Conservation (phyloP, 2,797 vertebrate genomes). For the Spatula versicolor region DNA sequence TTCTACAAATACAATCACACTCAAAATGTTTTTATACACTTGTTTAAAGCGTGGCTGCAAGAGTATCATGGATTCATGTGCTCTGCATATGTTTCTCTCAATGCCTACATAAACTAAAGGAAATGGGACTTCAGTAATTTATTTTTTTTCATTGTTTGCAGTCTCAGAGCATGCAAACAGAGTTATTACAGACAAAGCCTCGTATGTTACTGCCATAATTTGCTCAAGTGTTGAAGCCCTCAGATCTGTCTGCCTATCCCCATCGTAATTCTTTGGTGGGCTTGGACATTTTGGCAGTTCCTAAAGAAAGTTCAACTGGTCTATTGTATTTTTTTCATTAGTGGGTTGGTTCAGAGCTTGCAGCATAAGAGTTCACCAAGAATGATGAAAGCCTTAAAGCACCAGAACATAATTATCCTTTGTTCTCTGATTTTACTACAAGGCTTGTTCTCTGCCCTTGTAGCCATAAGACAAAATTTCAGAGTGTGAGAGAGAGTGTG, state of each 20-base stretch:
- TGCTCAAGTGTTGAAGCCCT: neutral
- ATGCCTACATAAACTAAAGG: neutral
- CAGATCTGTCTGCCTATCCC: neutral
- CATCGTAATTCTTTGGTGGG: neutral
- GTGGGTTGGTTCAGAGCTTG: neutral
- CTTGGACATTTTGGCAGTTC: neutral
- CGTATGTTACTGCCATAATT: neutral
- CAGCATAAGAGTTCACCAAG: neutral
- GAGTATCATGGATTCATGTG: neutral
- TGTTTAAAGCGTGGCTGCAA: neutral
- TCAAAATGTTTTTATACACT: neutral
- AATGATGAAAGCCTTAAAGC: neutral
- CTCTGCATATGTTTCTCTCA: neutral
- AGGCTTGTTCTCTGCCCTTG: neutral
- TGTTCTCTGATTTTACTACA: neutral
- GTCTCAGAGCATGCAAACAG: too few species aligned
- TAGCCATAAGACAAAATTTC: neutral
- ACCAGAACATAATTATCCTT: neutral
- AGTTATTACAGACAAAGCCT: neutral
- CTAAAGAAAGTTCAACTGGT: neutral
- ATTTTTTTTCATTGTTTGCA: neutral
- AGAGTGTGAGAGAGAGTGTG: neutral
- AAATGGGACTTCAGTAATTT: neutral
- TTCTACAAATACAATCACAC: neutral
- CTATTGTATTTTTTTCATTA: neutral